Evolutionary conservation across 2,113 vertebrate genomes (phyloP).

Genomic region (Ailuropoda melanoleuca): DNA sequence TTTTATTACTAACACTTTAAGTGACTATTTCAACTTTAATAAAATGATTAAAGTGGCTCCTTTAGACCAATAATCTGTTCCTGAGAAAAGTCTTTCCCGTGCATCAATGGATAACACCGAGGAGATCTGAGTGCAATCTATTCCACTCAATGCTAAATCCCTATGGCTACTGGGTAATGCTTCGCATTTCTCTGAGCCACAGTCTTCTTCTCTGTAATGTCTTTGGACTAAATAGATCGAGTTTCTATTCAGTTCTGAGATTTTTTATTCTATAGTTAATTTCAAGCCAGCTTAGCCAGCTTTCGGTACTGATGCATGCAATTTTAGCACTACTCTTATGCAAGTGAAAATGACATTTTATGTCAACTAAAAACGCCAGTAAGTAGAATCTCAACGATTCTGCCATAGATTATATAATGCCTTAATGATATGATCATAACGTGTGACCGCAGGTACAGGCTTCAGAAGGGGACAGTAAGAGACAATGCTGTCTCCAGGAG

Average conservation of each 20-base stretch:
- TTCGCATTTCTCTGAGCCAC: not conserved
- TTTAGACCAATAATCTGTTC: not conserved
- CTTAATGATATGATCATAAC: not conserved
- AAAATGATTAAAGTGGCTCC: not conserved
- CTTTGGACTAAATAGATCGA: not conserved
- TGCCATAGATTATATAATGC: not conserved
- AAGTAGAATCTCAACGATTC: not conserved
- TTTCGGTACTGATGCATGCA: not conserved
- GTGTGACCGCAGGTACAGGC: not conserved
- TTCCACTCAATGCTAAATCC: not conserved
- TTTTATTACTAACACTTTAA: constrained; percentile 2
- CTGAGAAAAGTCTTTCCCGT: not conserved
- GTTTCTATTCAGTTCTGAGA: not conserved
- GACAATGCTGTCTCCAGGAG: not conserved
- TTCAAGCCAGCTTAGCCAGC: not conserved
- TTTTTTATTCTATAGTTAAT: not conserved
- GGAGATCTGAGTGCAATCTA: fast-evolving
- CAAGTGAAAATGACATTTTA: not conserved
- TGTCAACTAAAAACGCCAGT: not conserved
- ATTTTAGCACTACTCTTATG: not conserved
- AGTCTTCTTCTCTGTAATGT: not conserved
- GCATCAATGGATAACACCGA: not conserved
- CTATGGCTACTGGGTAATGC: not conserved
- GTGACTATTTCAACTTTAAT: not conserved
- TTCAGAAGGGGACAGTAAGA: not conserved